These are phyloP conservation scores for Anoplolepis gracilipes DNA, from an alignment of 1,140 invertebrate genomes.

Conservation along the genomic window DNA sequence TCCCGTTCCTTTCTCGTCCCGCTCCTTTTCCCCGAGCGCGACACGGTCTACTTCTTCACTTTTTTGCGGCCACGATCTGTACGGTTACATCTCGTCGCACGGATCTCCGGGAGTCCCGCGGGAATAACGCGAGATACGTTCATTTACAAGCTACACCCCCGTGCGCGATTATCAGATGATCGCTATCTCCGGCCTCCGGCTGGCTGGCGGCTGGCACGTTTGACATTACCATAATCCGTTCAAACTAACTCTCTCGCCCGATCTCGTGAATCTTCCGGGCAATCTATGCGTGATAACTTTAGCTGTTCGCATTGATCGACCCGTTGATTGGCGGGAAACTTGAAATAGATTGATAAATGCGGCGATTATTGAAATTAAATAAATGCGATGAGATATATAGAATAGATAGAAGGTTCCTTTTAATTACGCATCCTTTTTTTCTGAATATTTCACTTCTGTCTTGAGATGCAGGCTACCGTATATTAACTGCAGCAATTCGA, in stretches of 20 bases:
- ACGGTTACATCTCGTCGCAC: constrained; percentile 51
- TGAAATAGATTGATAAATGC: not conserved
- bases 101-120: not conserved
- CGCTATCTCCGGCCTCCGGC: constrained; percentile 65
- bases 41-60: constrained; percentile 58
- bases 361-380: not conserved
- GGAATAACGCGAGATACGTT: constrained; percentile 38
- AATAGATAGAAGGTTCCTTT: not conserved
- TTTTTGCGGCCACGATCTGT: constrained; percentile 3
- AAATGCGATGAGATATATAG: too few relatives aligned
- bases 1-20: not conserved
- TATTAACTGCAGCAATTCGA: too few relatives aligned
- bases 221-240: constrained; percentile 68
- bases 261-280: not conserved
- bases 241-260: constrained; percentile 13
- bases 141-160: constrained; percentile 27
- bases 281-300: constrained; percentile 46
- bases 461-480: too few relatives aligned
- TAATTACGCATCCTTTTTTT: not conserved
- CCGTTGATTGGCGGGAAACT: not conserved
- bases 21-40: not conserved
- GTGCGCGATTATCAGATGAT: constrained; percentile 61
- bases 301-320: not conserved
- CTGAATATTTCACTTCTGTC: not conserved
- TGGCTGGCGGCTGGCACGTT: constrained; percentile 36